Percentiles rank a stretch among this genome's conserved stretches.
Evolutionary conservation across 2,888 invertebrate genomes (phyloP).

Genomic region (Pterostichus madidus): DNA sequence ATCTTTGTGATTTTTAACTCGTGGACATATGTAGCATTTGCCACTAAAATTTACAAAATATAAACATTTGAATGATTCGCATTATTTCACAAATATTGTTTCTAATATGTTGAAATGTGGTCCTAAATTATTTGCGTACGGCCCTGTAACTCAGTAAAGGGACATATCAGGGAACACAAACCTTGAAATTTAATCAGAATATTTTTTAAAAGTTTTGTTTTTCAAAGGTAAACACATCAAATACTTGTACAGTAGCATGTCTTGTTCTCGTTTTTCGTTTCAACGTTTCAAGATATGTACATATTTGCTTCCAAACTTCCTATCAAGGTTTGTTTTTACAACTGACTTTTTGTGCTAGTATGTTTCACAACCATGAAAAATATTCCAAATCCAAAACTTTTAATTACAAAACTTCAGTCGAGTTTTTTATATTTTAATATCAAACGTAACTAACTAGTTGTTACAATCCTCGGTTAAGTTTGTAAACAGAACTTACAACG

Average conservation of each 20-base stretch:
- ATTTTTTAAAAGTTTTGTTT: conserved; percentile 31
- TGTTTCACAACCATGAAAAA: not conserved
- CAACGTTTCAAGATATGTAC: conserved; percentile 35
- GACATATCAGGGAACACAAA: not conserved
- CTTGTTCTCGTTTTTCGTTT: conserved; percentile 23
- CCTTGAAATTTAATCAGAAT: conserved; percentile 35
- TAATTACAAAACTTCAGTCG: conserved; percentile 43
- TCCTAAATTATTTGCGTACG: too few species aligned
- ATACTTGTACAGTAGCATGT: not conserved
- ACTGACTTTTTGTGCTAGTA: not conserved
- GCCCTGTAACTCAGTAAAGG: too few species aligned
- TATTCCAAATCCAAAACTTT: conserved; percentile 22
- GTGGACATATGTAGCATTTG: too few species aligned
- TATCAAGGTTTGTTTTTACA: conserved; percentile 3
- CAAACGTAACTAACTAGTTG: conserved; percentile 15
- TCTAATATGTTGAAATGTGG: too few species aligned
- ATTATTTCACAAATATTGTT: too few species aligned
- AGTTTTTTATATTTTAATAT: conserved; percentile 44
- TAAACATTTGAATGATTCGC: too few species aligned
- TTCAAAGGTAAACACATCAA: conserved; percentile 35
- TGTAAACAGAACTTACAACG: conserved; percentile 43
- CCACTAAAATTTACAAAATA: too few species aligned
- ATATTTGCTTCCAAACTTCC: conserved; percentile 29
- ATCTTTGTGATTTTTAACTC: too few species aligned
- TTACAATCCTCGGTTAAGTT: conserved; percentile 32